Base-by-base conservation (phyloP, 2,797 vertebrate genomes). In the Trachurus trachurus region DNA sequence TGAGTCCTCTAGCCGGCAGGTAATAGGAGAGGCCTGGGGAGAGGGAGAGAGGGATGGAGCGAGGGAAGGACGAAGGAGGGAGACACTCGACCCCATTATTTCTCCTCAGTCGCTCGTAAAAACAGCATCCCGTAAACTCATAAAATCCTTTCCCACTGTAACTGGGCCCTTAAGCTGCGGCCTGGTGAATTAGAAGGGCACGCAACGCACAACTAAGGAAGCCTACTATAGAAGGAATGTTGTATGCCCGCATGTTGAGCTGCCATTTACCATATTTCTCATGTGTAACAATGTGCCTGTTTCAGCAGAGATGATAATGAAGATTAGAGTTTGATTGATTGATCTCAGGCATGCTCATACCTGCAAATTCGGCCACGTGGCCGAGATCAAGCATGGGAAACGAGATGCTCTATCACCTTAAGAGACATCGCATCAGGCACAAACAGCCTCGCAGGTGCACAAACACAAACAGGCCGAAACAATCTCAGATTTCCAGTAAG, bases 1-100 rank as follows among this genome's bases (percentile, higher is more conserved):
- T 89, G 93, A 94, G 93, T 92, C 93, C 82, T 86, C 86, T 72
- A 92, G 92, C 88, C 89, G 88, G 89, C 93, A 94, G 94, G 92
- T 95, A 95, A 95, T 93, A 86, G 92, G 78, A 89, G 88, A 92
- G 84, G 82, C 87, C 88, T 89, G 87, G 89, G 86, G 88, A 90
- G 89, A 84, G 34, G 63, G 65, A 80, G 84, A 82, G 87, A 88
- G 81, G 80, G 85, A 89, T 78, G 73, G 84, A 92, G 88, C 56
- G 83, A 87, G 76, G 77, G 86, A 91, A 90, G 89, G 92, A 92
- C 87, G 79, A 86, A 84, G 85, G 85, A 89, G 92, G 84, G 86
- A 91, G 93, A 91, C 88, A 83, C 88, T 92, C 88, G 80, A 90
- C 89, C 91, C 90, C 89, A 92, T 93, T 93, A 94, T 93, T 91